Base-by-base conservation (phyloP, 2,888 invertebrate genomes). In the Cyaniris semiargus region DNA sequence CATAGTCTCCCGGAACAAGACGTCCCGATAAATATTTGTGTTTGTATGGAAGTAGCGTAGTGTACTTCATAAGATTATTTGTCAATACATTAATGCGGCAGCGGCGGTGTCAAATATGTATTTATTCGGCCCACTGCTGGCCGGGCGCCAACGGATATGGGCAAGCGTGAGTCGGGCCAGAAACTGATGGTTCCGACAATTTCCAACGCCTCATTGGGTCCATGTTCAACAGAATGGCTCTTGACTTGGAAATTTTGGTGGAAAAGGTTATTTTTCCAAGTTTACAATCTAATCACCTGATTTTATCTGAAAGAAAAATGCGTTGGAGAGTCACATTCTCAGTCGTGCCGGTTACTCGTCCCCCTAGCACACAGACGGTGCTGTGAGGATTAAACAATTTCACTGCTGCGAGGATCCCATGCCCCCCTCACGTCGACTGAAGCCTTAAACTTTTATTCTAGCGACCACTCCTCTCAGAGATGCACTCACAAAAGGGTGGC, bases 71-170 rank as follows among this genome's bases (percentile, higher is more conserved):
- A 66, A 66, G 66, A 72, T 72, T 44, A 44, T 72, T 72, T 44
- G 72, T 44, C 72, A 72, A 72, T 72, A 48, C 72, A 72, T 44
- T 44, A 44, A 21, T 44, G 44, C 23, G 15, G 44, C 21, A 21
- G 72, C 21, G 21, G 23, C 72, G 48, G 23, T 72, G 72, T 72
- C 44, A 72, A 72, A 72, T 72, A 72, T 72, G 72, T 72, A 72
- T 72, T 72, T 72, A 72, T 72, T 72, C 72, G 44, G 66, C 66
- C 27, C 27, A 18, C 27, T 66, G 27, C 66, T 66, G 66, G 66
- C 66, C 66, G 6, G 0, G 66, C 66, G 66, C 66, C 66, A 66
- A 31, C 66, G 2, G 66, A 31, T 27, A 31, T 27, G 15, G 31
- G 3, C 66, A 66, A 31, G 66, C 27, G 15, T 15, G 66, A 27